These are phyloP conservation scores for Heterotis niloticus DNA, from an alignment of 2,113 vertebrate species.

Conservation along the genomic window DNA sequence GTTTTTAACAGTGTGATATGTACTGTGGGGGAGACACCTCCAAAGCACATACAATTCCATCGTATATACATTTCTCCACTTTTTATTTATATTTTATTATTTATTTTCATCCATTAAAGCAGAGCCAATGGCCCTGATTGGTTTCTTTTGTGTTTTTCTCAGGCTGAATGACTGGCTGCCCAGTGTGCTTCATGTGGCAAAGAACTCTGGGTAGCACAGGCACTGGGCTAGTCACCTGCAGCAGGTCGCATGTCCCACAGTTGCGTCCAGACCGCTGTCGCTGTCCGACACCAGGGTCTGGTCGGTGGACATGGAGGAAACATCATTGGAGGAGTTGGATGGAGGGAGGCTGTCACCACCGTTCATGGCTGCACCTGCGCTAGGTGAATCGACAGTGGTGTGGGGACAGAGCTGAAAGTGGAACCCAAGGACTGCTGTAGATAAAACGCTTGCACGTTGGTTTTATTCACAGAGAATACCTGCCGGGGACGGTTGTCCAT, in stretches of 20 bases:
- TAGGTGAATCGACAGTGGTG: constrained; percentile 87
- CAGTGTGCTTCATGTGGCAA: constrained; percentile 80
- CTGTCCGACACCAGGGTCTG: constrained; percentile 98
- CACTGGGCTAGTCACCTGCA: constrained; percentile 99
- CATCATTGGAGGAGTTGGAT: constrained; percentile 96
- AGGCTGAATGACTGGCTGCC: constrained; percentile 46
- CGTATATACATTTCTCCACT: background rate
- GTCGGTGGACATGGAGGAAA: constrained; percentile 99
- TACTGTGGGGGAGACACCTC: too few species aligned
- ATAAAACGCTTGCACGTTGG: constrained; percentile 60
- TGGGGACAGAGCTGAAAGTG: too few species aligned
- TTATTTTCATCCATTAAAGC: background rate
- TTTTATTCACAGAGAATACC: constrained; percentile 90
- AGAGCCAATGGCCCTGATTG: constrained; percentile 76
- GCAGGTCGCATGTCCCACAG: constrained; percentile 94
- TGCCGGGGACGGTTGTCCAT: constrained; percentile 99
- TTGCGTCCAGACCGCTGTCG: constrained; percentile 99
- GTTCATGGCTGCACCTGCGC: constrained; percentile 99
- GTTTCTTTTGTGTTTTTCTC: constrained; percentile 48
- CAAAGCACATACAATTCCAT: too few species aligned
- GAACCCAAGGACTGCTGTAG: background rate
- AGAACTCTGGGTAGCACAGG: constrained; percentile 97
- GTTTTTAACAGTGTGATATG: too few species aligned
- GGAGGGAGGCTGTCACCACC: constrained; percentile 97
- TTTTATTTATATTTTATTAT: background rate